Base-by-base conservation (phyloP, 2,113 vertebrate genomes). In the Larimichthys polyactis region DNA sequence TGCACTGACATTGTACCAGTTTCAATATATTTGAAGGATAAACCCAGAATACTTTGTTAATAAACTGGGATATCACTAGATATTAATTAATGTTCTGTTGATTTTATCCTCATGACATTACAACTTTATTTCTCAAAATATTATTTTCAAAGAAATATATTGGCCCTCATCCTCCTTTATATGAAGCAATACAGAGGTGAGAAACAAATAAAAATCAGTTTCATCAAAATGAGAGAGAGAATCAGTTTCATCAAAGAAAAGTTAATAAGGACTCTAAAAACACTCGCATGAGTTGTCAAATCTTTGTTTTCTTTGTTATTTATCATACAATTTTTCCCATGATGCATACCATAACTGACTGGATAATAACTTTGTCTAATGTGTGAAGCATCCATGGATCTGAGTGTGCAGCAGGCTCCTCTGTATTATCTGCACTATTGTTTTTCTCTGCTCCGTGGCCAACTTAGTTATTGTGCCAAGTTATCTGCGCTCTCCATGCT, bases 401-500 rank as follows among this genome's bases (percentile, higher is more conserved):
- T 27, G 40, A 82, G 55, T 22, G 71, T 83, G 77, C 55, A 43
- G 58, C 32, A 8, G 40, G 10, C 60, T 60, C 65, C 9, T 44
- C 36, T 66, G 36, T 71, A 63, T 79, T 68, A 70, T 82, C 78
- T 52, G 55, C 48, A 20, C 71, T 58, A 27, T 79, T 86, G 82
- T 84, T 70, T 72, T 22, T 44, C 67, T 83, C 51, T 87, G 81
- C 81, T 80, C 71, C 70, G 52, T 67, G 73, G 84, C 85, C 82
- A 89, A 91, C 75, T 70, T 74, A 24, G 67, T 90, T 88, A 86
- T 78, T 79, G 83, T 84, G 81, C 51, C 49, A 55, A 75, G 74
- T 92, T 92, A 91, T 90, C 85, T 72, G 3, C 84, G 43, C 75
- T 71, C 85, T 89, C 83, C 83, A 78, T 48, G 81, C 78, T 81